A percentile compares a stretch with the other conserved stretches of the same genome.
phyloP scores from a whole-genome alignment of 2,113 vertebrate genomes.

The Sitta europaea region DNA sequence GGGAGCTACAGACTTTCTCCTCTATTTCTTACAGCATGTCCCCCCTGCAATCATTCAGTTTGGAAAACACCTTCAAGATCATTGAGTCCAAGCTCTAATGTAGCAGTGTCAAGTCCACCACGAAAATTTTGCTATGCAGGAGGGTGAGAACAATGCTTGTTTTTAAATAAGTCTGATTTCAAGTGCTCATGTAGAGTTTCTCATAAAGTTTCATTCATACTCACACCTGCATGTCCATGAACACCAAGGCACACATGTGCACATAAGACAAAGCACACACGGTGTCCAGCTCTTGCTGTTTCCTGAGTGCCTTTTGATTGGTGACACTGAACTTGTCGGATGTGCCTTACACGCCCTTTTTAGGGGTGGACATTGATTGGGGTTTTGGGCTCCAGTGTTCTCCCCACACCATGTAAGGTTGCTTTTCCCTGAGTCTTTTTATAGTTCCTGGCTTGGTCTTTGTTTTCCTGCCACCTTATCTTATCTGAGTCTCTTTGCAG shows the following conservation, averaged over 20 bases:
- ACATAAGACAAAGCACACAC: background rate
- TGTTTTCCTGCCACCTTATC: background rate
- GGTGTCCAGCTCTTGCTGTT: background rate
- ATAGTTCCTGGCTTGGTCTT: background rate
- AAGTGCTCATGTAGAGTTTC: background rate
- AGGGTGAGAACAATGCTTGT: background rate
- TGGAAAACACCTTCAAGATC: background rate
- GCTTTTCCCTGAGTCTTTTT: background rate
- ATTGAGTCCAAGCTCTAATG: background rate
- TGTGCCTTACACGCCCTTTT: background rate
- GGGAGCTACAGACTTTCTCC: background rate
- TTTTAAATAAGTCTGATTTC: background rate
- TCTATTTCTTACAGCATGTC: rapidly evolving
- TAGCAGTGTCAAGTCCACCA: background rate
- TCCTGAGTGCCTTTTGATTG: background rate
- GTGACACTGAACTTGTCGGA: background rate
- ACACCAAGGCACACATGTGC: background rate
- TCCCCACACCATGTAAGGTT: background rate
- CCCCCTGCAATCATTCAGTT: background rate
- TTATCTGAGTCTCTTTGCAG: background rate
- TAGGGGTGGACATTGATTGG: background rate
- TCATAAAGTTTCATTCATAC: background rate
- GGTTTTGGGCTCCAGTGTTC: background rate
- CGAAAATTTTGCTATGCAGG: background rate
- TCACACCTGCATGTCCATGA: background rate